Base-by-base conservation (phyloP, 2,888 invertebrate genomes). In the Dryobota labecula region DNA sequence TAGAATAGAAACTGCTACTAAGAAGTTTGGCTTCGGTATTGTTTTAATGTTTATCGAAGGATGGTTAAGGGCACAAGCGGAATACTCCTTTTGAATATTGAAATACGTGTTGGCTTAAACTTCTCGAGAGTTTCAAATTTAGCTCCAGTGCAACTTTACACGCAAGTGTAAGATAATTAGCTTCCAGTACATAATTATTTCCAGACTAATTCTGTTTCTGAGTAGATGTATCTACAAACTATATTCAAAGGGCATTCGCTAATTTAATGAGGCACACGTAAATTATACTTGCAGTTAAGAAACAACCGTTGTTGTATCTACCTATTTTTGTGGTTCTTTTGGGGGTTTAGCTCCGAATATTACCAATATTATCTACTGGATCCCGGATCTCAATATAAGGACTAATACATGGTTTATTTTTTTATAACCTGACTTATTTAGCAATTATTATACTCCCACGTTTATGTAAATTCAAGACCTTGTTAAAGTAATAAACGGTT, bases 11-110 rank as follows among this genome's bases (percentile, higher is more conserved):
- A 88, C 88, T 87, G 75, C 74, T 73, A 82, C 84, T 82, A 80
- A 83, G 85, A 91, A 91, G 88, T 91, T 91, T 78, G 83, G 81
- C 81, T 87, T 86, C 83, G 73, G 85, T 90, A 91, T 91, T 93
- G 92, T 93, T 92, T 89, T 86, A 90, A 91, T 92, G 91, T 91
- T 91, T 90, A 91, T 91, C 88, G 88, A 80, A 84, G 88, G 84
- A 84, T 90, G 90, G 91, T 91, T 88, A 88, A 90, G 89, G 88
- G 87, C 86, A 82, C 88, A 87, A 87, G 79, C 84, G 86, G 86
- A 88, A 88, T 88, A 83, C 76, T 79, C 84, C 86, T 81, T 80
- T 80, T 77, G 72, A 73, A 77, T 84, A 83, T 78, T 75, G 70
- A 80, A 80, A 68, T 67, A 72, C 85, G 82, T 84, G 83, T 87